Evolutionary conservation across 1,140 invertebrate genomes (phyloP).

Genomic region (Drosophila azteca): DNA sequence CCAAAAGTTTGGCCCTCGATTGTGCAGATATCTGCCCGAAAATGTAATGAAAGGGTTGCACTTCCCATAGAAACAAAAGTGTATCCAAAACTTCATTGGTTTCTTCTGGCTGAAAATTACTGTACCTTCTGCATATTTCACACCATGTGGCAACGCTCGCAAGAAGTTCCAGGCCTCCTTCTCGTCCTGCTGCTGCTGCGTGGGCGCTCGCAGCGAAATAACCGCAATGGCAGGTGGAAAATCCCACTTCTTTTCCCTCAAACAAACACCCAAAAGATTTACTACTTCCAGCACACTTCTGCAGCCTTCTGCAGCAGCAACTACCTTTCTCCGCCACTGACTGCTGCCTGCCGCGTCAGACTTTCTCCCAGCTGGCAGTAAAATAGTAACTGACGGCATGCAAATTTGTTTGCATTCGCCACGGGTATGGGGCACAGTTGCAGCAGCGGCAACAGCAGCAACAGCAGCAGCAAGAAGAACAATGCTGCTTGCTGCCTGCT

Average conservation of each 20-base stretch:
- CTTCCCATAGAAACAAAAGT: background rate
- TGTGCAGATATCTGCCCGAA: too few relatives aligned
- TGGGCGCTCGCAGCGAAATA: slow-evolving; percentile 51
- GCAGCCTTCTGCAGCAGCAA: background rate
- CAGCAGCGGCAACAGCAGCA: slow-evolving; percentile 29
- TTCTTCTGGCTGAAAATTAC: slow-evolving; percentile 4
- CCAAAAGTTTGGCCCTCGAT: too few relatives aligned
- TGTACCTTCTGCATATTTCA: slow-evolving; percentile 69
- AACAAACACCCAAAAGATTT: slow-evolving; percentile 68
- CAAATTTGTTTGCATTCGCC: slow-evolving; percentile 81
- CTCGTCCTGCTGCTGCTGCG: slow-evolving; percentile 28
- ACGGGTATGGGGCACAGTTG: slow-evolving; percentile 31
- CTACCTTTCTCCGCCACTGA: slow-evolving; percentile 23
- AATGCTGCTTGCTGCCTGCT: slow-evolving; percentile 30
- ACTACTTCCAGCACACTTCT: slow-evolving; percentile 61
- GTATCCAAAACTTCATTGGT: slow-evolving; percentile 9
- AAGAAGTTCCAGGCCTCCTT: slow-evolving; percentile 36
- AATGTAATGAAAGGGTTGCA: too few relatives aligned
- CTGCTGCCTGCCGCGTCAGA: slow-evolving; percentile 17
- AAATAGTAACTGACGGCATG: slow-evolving; percentile 82
- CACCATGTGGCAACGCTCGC: slow-evolving; percentile 75
- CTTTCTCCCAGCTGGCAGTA: slow-evolving; percentile 72
- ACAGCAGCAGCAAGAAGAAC: slow-evolving; percentile 39
- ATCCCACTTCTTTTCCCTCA: slow-evolving; percentile 3
- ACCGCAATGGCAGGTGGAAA: slow-evolving; percentile 58